Base-by-base conservation (phyloP, 2,113 vertebrate genomes). In the Opisthocomus hoazin region DNA sequence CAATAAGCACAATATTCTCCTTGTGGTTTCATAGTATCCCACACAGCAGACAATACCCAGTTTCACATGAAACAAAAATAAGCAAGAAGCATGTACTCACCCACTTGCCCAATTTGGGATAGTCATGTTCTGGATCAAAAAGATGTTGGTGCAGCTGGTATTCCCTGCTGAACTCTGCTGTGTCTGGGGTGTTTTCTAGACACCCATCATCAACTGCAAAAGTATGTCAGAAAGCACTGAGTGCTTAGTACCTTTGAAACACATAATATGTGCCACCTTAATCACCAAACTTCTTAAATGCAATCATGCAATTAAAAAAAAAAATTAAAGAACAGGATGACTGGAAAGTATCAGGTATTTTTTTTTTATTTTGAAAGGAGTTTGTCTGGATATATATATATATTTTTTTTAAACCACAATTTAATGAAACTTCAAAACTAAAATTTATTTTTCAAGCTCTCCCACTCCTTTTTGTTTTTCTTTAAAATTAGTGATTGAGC, bases 101-200 rank as follows among this genome's bases (percentile, higher is more conserved):
- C 99, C 99, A 99, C 95, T 99, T 99, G 50, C 98, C 98, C 91
- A 98, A 77, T 16, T 98, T 98, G 20, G 99, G 98, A 80, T 99
- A 99, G 97, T 99, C 98, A n/a, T 99, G 99, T 94, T 99, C 99
- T 5, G 99, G 99, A 96, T 99, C 99, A 87, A 98, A 99, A 51
- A 99, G 98, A 84, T 99, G 99, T 93, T 99, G 99, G 92, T 99
- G 99, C 93, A 99, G 98, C 87, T 99, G 99, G 94, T 99, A 99
- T 95, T 99, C 99, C 96, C 98, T 98, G 97, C 99, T 99, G 98
- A 99, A 99, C 96, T 99, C 98, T 2, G 99, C 99, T 18, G 99
- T 99, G 98, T 99, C 99, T 2, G 99, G 99, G 39, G 98, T 98
- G 39, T 99, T 99, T 97, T 99, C 99, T 94, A 99, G 96, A 94